Conservation (phyloP, 2,888 invertebrate species). For the Drosophila cognata region DNA sequence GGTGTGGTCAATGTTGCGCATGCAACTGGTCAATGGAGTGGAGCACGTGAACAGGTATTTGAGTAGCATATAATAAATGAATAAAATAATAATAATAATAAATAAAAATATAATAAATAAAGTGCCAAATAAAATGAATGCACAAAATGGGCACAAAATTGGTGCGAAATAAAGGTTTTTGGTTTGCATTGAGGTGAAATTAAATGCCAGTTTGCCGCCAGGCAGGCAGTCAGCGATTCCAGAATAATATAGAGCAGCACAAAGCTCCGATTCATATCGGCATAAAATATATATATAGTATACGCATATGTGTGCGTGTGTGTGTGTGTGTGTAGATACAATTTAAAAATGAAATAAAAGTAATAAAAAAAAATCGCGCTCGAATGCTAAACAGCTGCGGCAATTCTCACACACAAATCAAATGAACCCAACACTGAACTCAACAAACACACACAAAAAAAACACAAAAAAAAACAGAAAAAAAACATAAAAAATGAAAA, state of each 20-base stretch:
- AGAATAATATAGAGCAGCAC: slow-evolving; percentile 32
- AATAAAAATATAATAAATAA: slow-evolving; percentile 12
- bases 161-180: slow-evolving; percentile 22
- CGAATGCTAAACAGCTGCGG: slow-evolving; percentile 74
- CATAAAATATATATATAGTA: slow-evolving; percentile 4
- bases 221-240: slow-evolving; percentile 11
- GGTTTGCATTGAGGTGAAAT: slow-evolving; percentile 25
- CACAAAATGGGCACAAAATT: slow-evolving; percentile 22
- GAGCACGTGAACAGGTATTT: slow-evolving; percentile 14
- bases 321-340: not conserved
- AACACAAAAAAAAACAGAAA: not conserved
- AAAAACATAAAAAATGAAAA: not conserved
- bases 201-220: slow-evolving; percentile 58
- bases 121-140: slow-evolving; percentile 20
- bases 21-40: not conserved
- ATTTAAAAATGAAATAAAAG: slow-evolving; percentile 30
- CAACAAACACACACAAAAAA: slow-evolving; percentile 22
- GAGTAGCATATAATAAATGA: not conserved
- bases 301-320: not conserved
- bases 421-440: slow-evolving; percentile 62
- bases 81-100: too few relatives aligned
- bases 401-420: slow-evolving; percentile 78
- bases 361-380: slow-evolving; percentile 57
- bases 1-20: not conserved
- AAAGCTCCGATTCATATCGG: slow-evolving; percentile 49